Base-by-base conservation (phyloP, 2,888 invertebrate genomes). In the Baronia brevicornis region DNA sequence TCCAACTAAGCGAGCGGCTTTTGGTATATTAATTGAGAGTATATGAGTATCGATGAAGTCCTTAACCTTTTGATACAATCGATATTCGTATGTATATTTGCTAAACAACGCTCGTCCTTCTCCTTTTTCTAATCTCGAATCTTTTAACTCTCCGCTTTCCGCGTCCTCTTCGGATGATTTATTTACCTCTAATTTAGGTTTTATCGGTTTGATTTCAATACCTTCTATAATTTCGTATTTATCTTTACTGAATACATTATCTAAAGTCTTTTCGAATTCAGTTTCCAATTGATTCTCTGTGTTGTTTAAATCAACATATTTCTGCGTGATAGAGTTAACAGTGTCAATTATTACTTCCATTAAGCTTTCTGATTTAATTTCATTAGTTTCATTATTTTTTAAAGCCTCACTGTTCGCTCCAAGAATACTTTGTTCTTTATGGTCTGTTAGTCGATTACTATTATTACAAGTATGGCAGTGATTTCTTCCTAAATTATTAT, bases 1-100 rank as follows among this genome's bases (percentile, higher is more conserved):
- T 44, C 89, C 88, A 34, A 90, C 82, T 23, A 89, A 72, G 41
- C 89, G 82, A 0, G 90, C 90, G 5, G 90, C 87, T 57, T 89
- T 87, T 0, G 91, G 89, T 27, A 92, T 55, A 51, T 89, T 89
- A 4, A 93, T 87, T 14, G 89, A 87, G 12, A 92, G 54, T 23
- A 86, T 86, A 65, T 88, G 91, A 31, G 78, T 86, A 28, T 86
- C 78, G 2, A 87, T 74, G 53, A 87, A 90, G 46, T 85, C 72
- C 44, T 87, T 85, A 19, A 90, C 66, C 54, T 87, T 88, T 43
- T 86, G 85, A 36, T 86, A 65, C 39, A 89, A 56, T 55, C 88
- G 86, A 27, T 85, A 82, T 47, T 85, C 84, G 29, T 86, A 73
- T 0, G 71, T 78, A 41, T 67, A 70, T 54, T 65, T 64, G 42